Percentiles rank a stretch among this genome's conserved stretches.
These are phyloP conservation scores for Knipowitschia caucasica DNA, from an alignment of 2,797 vertebrate species.

Conservation along the genomic window DNA sequence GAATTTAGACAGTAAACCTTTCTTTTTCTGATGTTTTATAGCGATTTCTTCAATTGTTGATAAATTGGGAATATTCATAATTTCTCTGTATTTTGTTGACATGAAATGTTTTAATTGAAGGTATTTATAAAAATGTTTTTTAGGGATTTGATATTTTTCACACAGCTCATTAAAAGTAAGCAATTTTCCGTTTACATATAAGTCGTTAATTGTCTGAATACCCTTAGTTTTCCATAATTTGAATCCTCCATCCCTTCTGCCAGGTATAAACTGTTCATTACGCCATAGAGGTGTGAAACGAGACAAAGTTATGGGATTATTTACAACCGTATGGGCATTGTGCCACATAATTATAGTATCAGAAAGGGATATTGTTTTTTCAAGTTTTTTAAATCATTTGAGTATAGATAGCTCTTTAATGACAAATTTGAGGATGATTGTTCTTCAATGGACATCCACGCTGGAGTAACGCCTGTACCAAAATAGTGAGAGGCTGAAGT, in stretches of 20 bases:
- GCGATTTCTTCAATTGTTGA: background rate
- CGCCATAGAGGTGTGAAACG: too few relatives aligned
- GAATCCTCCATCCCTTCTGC: background rate
- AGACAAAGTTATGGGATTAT: too few relatives aligned
- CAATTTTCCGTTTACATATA: background rate
- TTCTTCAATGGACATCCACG: too few relatives aligned
- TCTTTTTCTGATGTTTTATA: background rate
- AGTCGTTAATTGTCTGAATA: background rate
- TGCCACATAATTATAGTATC: too few relatives aligned
- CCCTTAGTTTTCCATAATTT: background rate
- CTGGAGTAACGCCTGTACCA: background rate
- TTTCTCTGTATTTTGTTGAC: background rate
- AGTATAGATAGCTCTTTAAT: background rate
- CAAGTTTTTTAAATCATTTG: background rate
- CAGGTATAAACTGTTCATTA: background rate
- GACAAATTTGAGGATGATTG: too few relatives aligned
- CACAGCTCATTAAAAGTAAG: background rate
- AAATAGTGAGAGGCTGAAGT: too few relatives aligned
- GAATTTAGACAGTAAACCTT: background rate
- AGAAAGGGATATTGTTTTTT: too few relatives aligned
- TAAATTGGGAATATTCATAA: background rate
- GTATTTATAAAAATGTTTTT: background rate
- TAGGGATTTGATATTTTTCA: background rate
- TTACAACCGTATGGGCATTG: too few relatives aligned
- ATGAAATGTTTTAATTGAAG: background rate